Evolutionary conservation across 1,140 invertebrate genomes (phyloP).

Genomic region (Thalassaphorura encarpata): DNA sequence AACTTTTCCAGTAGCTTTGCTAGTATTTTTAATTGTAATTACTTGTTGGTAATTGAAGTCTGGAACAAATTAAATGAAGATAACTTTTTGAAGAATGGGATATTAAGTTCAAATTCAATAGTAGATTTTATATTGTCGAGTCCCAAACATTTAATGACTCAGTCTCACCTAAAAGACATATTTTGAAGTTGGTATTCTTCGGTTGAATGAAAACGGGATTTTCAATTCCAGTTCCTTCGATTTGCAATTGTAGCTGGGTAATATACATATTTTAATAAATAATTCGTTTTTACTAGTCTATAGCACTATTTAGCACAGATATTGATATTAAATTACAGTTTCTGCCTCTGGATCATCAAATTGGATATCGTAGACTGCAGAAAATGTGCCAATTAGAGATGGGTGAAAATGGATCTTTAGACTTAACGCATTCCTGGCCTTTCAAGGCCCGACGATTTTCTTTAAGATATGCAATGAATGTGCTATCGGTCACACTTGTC

Average conservation of each 20-base stretch:
- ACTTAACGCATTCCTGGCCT: neutral
- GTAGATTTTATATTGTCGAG: neutral
- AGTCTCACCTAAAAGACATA: slow-evolving; percentile 10
- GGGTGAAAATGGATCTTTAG: neutral
- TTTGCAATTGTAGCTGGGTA: neutral
- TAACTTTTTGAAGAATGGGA: too few species aligned
- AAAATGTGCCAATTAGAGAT: neutral
- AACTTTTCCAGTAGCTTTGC: slow-evolving; percentile 6
- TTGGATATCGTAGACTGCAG: neutral
- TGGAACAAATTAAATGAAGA: neutral
- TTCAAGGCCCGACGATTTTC: neutral
- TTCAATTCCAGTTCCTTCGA: slow-evolving; percentile 4
- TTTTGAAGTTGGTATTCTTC: slow-evolving; percentile 12
- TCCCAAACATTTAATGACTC: too few species aligned
- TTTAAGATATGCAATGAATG: slow-evolving; percentile 1
- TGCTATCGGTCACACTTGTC: neutral
- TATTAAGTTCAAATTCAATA: neutral
- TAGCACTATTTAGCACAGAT: neutral
- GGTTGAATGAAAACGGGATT: slow-evolving; percentile 8
- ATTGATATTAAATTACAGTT: neutral
- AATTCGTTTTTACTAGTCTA: neutral
- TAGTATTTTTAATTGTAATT: neutral
- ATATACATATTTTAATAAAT: neutral
- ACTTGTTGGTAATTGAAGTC: slow-evolving; percentile 2
- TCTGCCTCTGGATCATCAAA: neutral